These are phyloP conservation scores for Dicyrtomina minuta DNA, from an alignment of 2,888 invertebrate species.

Conservation along the genomic window DNA sequence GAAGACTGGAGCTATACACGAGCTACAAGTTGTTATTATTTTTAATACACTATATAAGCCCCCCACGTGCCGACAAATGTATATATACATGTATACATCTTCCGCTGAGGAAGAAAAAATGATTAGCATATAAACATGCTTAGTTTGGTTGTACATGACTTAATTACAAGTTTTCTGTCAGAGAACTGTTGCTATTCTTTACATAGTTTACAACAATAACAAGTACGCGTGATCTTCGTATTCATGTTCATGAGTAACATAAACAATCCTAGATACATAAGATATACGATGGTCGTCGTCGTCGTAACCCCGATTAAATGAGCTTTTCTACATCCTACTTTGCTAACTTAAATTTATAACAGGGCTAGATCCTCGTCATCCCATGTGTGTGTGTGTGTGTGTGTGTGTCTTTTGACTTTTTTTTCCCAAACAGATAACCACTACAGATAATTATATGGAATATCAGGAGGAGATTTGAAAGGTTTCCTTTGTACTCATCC, in stretches of 20 bases:
- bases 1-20: too few relatives aligned
- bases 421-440: neutral
- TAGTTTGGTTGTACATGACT: constrained; percentile 25
- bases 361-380: too few relatives aligned
- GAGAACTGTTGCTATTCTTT: neutral
- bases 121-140: constrained; percentile 25
- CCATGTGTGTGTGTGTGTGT: too few relatives aligned
- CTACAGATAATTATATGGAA: neutral
- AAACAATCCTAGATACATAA: neutral
- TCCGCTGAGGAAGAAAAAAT: constrained; percentile 21
- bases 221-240: neutral
- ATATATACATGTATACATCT: neutral
- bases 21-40: too few relatives aligned
- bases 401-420: neutral
- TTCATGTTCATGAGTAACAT: constrained; percentile 2
- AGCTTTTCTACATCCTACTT: constrained; percentile 1
- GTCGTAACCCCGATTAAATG: constrained; percentile 28
- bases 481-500: neutral
- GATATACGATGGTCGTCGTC: constrained; percentile 19
- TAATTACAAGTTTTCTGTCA: constrained; percentile 28
- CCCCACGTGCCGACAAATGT: constrained; percentile 30
- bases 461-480: neutral
- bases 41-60: neutral
- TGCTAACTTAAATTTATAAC: neutral
- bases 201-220: constrained; percentile 4